phyloP scores from a whole-genome alignment of 1,140 invertebrate genomes.

The Trichonephila clavata region DNA sequence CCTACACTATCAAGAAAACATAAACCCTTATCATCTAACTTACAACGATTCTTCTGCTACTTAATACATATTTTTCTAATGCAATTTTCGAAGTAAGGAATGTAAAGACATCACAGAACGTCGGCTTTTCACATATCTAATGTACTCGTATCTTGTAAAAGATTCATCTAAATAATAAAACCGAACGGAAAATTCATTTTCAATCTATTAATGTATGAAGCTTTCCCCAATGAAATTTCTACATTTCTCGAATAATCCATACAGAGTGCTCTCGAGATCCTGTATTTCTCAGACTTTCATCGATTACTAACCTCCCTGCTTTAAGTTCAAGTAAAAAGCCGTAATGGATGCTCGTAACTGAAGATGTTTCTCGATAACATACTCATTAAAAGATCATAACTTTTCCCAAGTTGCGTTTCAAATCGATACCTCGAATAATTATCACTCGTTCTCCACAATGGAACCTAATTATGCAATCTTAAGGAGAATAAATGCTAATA shows the following conservation, averaged over 20 bases:
- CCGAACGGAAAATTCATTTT: not conserved
- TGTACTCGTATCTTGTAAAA: not conserved
- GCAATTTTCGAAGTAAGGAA: no score
- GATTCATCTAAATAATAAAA: not conserved
- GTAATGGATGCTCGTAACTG: conserved; percentile 32
- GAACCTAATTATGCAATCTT: not conserved
- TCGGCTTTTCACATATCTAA: not conserved
- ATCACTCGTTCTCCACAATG: not conserved
- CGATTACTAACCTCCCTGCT: not conserved
- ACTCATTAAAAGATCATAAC: conserved; percentile 65
- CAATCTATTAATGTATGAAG: not conserved
- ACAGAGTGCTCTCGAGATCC: not conserved
- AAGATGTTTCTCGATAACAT: conserved; percentile 50
- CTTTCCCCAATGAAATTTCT: not conserved
- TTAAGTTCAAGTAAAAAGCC: conserved; percentile 23
- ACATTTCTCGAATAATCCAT: not conserved
- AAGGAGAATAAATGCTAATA: not conserved
- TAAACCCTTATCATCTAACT: not conserved
- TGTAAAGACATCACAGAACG: no score
- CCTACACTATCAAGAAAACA: not conserved
- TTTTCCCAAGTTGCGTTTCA: conserved; percentile 24
- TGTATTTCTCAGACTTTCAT: not conserved
- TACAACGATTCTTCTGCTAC: not conserved
- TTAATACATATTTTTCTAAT: not conserved
- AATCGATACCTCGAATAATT: conserved; percentile 42